phyloP scores from a whole-genome alignment of 2,888 invertebrate species.

The Gymnocheta viridis region DNA sequence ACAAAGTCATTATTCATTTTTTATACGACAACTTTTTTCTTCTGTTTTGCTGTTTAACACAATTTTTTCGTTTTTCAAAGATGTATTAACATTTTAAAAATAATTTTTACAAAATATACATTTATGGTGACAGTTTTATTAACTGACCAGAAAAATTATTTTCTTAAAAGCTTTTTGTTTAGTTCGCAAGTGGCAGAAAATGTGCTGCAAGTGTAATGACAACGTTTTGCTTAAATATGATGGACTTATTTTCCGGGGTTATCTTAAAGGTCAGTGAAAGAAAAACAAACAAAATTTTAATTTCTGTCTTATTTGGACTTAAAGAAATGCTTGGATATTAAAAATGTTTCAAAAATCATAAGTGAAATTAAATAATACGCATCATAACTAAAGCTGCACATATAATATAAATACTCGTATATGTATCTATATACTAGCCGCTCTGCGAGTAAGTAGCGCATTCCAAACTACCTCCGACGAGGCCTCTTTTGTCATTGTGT shows the following conservation, averaged over 20 bases:
- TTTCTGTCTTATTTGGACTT: no score
- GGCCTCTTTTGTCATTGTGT: no score
- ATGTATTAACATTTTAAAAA: conserved; percentile 48
- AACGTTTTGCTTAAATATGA: conserved; percentile 27
- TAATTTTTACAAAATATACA: conserved; percentile 21
- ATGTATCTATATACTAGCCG: no score
- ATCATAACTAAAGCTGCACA: no score
- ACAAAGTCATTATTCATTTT: conserved; percentile 67
- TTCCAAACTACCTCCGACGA: no score
- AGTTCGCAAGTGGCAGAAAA: neutral
- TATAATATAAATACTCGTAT: no score
- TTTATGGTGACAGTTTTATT: conserved; percentile 68
- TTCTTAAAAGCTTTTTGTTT: conserved; percentile 54
- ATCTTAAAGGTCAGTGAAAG: conserved; percentile 33
- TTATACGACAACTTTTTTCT: conserved; percentile 49
- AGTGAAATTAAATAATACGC: no score
- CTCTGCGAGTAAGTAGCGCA: no score
- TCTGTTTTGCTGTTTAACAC: conserved; percentile 37
- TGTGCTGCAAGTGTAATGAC: neutral
- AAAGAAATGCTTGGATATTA: no score
- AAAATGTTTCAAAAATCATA: no score
- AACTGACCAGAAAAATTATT: conserved; percentile 67
- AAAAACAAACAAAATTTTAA: no score
- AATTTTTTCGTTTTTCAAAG: conserved; percentile 41
- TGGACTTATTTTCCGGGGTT: conserved; percentile 45